phyloP scores from a whole-genome alignment of 2,888 invertebrate species.

The Amphimallon solstitiale region DNA sequence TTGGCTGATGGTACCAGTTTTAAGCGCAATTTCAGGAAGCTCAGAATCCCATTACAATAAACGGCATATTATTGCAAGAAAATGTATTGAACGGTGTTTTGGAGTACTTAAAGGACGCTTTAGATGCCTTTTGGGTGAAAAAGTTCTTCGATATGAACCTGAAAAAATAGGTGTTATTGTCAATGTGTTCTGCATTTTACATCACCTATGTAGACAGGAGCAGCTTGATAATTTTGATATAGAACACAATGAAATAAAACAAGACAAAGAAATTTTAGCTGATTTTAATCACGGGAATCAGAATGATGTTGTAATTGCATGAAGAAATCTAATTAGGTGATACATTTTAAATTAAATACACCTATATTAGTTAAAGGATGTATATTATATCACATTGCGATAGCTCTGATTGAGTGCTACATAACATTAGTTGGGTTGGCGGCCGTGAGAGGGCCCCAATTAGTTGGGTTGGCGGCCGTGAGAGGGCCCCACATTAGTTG shows the following conservation, averaged over 20 bases:
- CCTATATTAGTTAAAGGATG: too few species aligned
- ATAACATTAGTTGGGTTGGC: too few species aligned
- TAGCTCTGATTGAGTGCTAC: too few species aligned
- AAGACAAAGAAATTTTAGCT: too few species aligned
- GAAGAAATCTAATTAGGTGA: too few species aligned
- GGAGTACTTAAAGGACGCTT: slow-evolving; percentile 23
- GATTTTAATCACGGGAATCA: too few species aligned
- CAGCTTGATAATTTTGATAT: not conserved
- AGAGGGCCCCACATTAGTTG: too few species aligned
- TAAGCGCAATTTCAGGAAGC: not conserved
- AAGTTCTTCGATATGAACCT: slow-evolving; percentile 8
- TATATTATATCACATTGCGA: too few species aligned
- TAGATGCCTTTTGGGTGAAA: slow-evolving; percentile 11
- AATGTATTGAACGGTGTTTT: slow-evolving; percentile 27
- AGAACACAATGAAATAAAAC: not conserved
- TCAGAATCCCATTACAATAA: slow-evolving; percentile 17
- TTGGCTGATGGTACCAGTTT: slow-evolving; percentile 29
- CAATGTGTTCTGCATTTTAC: slow-evolving; percentile 2
- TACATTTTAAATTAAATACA: too few species aligned
- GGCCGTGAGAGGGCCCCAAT: too few species aligned
- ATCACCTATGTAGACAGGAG: slow-evolving; percentile 15
- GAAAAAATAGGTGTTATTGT: slow-evolving; percentile 22
- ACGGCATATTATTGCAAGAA: slow-evolving; percentile 13
- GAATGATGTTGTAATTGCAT: too few species aligned
- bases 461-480: too few species aligned